A percentile compares a stretch with the other conserved stretches of the same genome.
Conservation (phyloP, 2,113 vertebrate genomes). For the Ramphastos sulfuratus region DNA sequence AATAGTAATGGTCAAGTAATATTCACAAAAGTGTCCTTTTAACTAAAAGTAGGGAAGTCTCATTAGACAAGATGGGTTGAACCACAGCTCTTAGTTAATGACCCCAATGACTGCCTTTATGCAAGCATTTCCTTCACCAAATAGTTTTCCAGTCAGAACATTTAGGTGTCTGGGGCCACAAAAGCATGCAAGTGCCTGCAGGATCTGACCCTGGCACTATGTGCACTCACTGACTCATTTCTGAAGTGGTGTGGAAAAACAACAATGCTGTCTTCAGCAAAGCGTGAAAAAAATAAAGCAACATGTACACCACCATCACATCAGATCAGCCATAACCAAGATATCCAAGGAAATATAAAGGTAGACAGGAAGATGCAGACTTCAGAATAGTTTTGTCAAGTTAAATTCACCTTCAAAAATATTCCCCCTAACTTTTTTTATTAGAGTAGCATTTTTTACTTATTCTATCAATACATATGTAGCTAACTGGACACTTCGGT, state of each 20-base stretch:
- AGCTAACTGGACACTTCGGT: neutral
- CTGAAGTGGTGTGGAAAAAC: neutral
- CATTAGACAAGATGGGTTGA: neutral
- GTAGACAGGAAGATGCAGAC: neutral
- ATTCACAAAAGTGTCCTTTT: neutral
- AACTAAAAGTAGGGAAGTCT: neutral
- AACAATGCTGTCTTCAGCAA: neutral
- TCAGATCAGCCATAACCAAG: neutral
- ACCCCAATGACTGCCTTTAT: neutral
- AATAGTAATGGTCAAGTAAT: neutral
- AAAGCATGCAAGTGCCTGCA: accelerated
- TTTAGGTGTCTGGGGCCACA: neutral
- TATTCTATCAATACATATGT: accelerated
- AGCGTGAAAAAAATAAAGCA: neutral
- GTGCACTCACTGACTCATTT: neutral
- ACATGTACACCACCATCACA: too few relatives aligned
- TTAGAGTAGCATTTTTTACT: neutral
- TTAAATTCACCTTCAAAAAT: neutral
- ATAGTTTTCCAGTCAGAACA: neutral
- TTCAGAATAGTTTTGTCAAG: neutral
- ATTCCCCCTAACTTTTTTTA: neutral
- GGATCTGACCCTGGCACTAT: accelerated
- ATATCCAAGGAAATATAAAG: neutral
- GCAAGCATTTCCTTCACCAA: neutral
- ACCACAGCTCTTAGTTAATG: neutral